Evolutionary conservation across 2,113 vertebrate species (phyloP).

Genomic region (Gasterosteus aculeatus): DNA sequence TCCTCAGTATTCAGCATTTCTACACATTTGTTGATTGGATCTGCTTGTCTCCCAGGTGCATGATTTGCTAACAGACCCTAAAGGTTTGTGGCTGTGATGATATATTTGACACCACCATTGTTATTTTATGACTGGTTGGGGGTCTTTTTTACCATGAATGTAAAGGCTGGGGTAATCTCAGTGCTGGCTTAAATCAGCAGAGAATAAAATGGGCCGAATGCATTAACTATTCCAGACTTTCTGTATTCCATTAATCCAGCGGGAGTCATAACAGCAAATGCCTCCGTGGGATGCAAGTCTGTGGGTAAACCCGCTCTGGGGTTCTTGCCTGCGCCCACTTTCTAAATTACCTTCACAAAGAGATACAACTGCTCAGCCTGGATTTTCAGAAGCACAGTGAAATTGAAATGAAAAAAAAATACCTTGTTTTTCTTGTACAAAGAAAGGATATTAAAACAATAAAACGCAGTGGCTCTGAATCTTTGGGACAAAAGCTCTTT

Average conservation of each 20-base stretch:
- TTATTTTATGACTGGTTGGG: constrained; percentile 11
- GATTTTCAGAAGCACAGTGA: neutral
- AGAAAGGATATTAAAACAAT: neutral
- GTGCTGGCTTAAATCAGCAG: constrained; percentile 30
- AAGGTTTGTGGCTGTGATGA: constrained; percentile 12
- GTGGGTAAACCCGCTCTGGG: constrained; percentile 23
- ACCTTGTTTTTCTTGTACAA: constrained; percentile 1
- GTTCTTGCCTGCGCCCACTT: neutral
- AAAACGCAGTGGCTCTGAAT: constrained; percentile 1
- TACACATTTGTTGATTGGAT: constrained; percentile 5
- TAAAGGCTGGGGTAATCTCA: constrained; percentile 30
- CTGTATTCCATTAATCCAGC: constrained; percentile 53
- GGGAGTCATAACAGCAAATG: constrained; percentile 41
- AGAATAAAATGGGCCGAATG: constrained; percentile 57
- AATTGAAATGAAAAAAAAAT: constrained; percentile 3
- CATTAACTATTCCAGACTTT: constrained; percentile 58
- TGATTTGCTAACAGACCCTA: constrained; percentile 9
- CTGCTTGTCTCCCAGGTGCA: constrained; percentile 1
- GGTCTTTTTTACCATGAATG: constrained; percentile 4
- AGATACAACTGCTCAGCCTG: constrained; percentile 31
- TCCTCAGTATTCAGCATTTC: neutral
- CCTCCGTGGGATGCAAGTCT: constrained; percentile 49
- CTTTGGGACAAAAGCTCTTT: neutral
- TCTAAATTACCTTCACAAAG: constrained; percentile 32
- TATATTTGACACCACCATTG: neutral